phyloP scores from a whole-genome alignment of 2,888 invertebrate species.

The Biston stratarius region DNA sequence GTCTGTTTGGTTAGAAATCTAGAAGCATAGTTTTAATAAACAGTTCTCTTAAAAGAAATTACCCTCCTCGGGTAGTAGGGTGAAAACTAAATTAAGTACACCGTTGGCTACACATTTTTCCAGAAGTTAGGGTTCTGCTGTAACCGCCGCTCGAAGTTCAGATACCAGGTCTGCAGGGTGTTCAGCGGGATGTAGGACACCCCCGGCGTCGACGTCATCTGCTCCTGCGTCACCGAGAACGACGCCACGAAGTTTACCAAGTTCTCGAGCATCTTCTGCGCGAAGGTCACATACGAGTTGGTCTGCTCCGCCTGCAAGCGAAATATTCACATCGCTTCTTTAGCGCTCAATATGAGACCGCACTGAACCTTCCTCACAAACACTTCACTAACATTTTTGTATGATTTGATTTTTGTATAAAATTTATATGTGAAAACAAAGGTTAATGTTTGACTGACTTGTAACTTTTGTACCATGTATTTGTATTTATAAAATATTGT shows the following conservation, averaged over 20 bases:
- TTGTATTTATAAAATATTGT: too few relatives aligned
- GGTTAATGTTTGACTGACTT: too few relatives aligned
- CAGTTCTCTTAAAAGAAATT: slow-evolving; percentile 9
- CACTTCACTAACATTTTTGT: too few relatives aligned
- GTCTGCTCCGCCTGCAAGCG: slow-evolving; percentile 70
- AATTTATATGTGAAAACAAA: too few relatives aligned
- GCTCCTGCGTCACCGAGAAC: slow-evolving; percentile 92
- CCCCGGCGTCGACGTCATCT: slow-evolving; percentile 92
- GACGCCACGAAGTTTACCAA: slow-evolving; percentile 97
- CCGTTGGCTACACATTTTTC: slow-evolving; percentile 85
- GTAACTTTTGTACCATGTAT: too few relatives aligned
- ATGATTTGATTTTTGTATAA: too few relatives aligned
- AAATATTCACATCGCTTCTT: background rate
- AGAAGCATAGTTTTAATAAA: slow-evolving; percentile 30
- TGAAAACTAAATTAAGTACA: background rate
- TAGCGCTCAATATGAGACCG: too few relatives aligned
- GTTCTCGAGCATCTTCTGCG: slow-evolving; percentile 96
- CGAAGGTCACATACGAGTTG: slow-evolving; percentile 88
- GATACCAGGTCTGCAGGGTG: slow-evolving; percentile 96
- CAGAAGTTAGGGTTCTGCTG: slow-evolving; percentile 97
- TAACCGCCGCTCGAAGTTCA: slow-evolving; percentile 95
- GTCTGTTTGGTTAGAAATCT: slow-evolving; percentile 6
- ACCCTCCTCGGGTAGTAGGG: background rate
- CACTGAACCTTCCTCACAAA: too few relatives aligned
- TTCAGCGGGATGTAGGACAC: slow-evolving; percentile 95